These are phyloP conservation scores for Sylvicola fuscatus DNA, from an alignment of 2,888 invertebrate species.

Conservation along the genomic window DNA sequence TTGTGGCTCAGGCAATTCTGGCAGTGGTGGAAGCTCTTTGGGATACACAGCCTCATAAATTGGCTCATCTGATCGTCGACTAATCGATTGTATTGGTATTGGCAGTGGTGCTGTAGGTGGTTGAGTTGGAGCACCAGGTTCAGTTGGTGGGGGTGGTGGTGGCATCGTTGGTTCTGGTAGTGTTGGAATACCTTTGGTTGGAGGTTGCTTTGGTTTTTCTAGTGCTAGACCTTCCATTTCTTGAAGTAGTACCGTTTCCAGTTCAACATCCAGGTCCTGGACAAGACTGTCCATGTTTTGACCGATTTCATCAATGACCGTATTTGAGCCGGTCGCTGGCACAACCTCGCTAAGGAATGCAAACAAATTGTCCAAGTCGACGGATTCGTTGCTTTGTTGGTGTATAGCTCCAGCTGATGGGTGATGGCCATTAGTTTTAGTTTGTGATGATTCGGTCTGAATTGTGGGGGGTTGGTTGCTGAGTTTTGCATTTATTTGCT, in stretches of 20 bases:
- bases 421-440: conserved; percentile 12
- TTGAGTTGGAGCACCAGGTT: conserved; percentile 11
- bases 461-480: conserved; percentile 14
- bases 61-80: conserved; percentile 35
- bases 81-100: conserved; percentile 1
- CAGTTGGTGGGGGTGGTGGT: conserved; percentile 41
- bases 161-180: conserved; percentile 59
- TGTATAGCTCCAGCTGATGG: conserved; percentile 13
- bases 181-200: conserved; percentile 29
- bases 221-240: conserved; percentile 32
- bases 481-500: conserved; percentile 43
- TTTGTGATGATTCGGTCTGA: conserved; percentile 14
- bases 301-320: conserved; percentile 61
- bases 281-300: conserved; percentile 68
- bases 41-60: conserved; percentile 74
- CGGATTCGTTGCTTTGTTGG: conserved; percentile 38
- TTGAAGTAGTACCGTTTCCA: conserved; percentile 42
- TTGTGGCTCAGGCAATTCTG: conserved; percentile 19
- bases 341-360: conserved; percentile 71
- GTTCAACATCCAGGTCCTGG: conserved; percentile 59
- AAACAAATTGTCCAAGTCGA: conserved; percentile 76
- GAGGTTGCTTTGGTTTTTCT: conserved; percentile 16
- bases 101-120: conserved; percentile 12
- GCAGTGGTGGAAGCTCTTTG: conserved; percentile 26
- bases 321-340: conserved; percentile 34